Evolutionary conservation across 2,888 invertebrate genomes (phyloP).

Genomic region (Deroplatys truncata): DNA sequence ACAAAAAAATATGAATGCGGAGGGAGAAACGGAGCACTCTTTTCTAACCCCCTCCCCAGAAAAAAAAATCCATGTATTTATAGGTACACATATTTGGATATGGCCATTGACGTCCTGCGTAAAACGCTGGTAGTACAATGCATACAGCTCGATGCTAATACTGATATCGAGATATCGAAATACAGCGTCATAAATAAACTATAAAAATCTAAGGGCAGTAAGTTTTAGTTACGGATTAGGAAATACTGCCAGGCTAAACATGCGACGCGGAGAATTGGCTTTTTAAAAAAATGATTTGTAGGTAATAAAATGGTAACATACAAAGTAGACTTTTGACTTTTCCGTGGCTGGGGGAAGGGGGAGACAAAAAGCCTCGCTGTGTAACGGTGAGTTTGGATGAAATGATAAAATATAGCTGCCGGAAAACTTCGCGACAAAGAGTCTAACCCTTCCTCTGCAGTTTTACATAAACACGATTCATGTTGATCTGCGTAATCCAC

Average conservation of each 20-base stretch:
- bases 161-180: conserved; percentile 7
- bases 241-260: conserved; percentile 9
- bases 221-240: conserved; percentile 4
- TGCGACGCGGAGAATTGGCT: background rate
- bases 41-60: background rate
- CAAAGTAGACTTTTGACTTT: background rate
- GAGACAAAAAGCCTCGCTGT: background rate
- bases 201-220: conserved; percentile 12
- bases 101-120: background rate
- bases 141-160: background rate
- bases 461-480: background rate
- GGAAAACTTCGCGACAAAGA: background rate
- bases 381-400: background rate
- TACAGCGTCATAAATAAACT: conserved; percentile 3
- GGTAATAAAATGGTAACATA: background rate
- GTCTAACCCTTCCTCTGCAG: background rate
- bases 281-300: conserved; percentile 8
- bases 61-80: conserved; percentile 12
- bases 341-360: background rate
- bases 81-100: conserved; percentile 14
- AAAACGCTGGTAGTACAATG: background rate
- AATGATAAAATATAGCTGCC: background rate
- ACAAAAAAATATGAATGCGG: conserved; percentile 13
- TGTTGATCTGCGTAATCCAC: background rate
- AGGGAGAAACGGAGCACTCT: background rate